A percentile compares a stretch with the other conserved stretches of the same genome.
These are phyloP conservation scores for Sphaeramia orbicularis DNA, from an alignment of 2,797 vertebrate genomes.

Conservation along the genomic window DNA sequence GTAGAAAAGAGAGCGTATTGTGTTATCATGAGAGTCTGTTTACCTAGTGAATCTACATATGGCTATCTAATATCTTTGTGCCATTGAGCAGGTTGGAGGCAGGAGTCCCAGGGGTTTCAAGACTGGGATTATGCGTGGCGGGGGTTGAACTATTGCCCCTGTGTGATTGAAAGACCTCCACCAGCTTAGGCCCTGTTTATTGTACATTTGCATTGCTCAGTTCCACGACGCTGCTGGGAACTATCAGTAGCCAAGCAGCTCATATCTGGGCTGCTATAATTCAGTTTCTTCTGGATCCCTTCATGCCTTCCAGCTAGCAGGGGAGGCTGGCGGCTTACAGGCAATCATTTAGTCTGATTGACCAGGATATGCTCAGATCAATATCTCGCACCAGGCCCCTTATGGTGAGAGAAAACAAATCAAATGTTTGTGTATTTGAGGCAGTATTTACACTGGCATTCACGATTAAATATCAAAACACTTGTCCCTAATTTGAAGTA, in stretches of 20 bases:
- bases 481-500: conserved; percentile 49
- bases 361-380: conserved; percentile 82
- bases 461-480: conserved; percentile 56
- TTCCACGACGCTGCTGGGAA: conserved; percentile 77
- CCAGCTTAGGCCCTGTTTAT: conserved; percentile 87
- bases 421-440: conserved; percentile 63
- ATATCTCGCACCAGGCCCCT: conserved; percentile 78
- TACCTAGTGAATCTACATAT: conserved; percentile 87
- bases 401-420: conserved; percentile 79
- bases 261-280: conserved; percentile 78
- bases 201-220: conserved; percentile 88
- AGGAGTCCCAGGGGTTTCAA: conserved; percentile 78
- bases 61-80: conserved; percentile 87
- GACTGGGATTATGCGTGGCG: conserved; percentile 85
- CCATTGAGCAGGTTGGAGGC: conserved; percentile 79
- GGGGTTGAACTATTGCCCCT: conserved; percentile 87
- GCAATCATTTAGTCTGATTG: conserved; percentile 88
- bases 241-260: conserved; percentile 75
- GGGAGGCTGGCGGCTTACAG: conserved; percentile 71
- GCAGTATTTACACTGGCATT: conserved; percentile 58
- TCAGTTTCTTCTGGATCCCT: conserved; percentile 67
- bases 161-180: conserved; percentile 87
- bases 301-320: conserved; percentile 68
- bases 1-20: conserved; percentile 73
- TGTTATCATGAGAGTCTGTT: conserved; percentile 82